Evolutionary conservation across 1,140 invertebrate genomes (phyloP).

Genomic region (Thalassaphorura encarpata): DNA sequence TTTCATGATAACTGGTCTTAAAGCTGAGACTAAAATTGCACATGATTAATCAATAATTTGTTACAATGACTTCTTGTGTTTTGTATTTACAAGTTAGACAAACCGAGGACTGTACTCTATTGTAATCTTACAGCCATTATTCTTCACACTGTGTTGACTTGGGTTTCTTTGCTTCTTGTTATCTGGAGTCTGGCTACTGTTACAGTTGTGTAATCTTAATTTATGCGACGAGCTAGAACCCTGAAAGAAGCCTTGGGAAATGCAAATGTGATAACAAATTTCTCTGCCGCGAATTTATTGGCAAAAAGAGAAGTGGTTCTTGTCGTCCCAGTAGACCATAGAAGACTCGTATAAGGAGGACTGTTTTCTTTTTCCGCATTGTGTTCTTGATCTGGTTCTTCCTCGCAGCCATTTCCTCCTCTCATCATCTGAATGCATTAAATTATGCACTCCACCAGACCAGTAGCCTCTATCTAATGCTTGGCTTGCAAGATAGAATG

Average conservation of each 20-base stretch:
- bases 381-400: too few species aligned
- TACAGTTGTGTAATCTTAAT: not conserved
- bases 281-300: not conserved
- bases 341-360: not conserved
- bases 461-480: too few species aligned
- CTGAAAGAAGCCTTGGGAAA: not conserved
- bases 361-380: not conserved
- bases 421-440: not conserved
- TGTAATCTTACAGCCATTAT: not conserved
- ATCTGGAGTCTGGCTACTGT: not conserved
- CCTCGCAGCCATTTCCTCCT: not conserved
- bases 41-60: too few species aligned
- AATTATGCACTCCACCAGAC: too few species aligned
- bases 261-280: not conserved
- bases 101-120: not conserved
- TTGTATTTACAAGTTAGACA: too few species aligned
- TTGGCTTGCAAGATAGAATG: too few species aligned
- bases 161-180: not conserved
- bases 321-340: not conserved
- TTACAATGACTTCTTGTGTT: too few species aligned
- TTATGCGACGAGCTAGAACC: not conserved
- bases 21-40: too few species aligned
- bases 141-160: not conserved
- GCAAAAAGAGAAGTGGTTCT: not conserved
- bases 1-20: too few species aligned